A percentile compares a stretch with the other conserved stretches of the same genome.
Conservation (phyloP, 1,140 invertebrate species). For the Drepana arcuata region DNA sequence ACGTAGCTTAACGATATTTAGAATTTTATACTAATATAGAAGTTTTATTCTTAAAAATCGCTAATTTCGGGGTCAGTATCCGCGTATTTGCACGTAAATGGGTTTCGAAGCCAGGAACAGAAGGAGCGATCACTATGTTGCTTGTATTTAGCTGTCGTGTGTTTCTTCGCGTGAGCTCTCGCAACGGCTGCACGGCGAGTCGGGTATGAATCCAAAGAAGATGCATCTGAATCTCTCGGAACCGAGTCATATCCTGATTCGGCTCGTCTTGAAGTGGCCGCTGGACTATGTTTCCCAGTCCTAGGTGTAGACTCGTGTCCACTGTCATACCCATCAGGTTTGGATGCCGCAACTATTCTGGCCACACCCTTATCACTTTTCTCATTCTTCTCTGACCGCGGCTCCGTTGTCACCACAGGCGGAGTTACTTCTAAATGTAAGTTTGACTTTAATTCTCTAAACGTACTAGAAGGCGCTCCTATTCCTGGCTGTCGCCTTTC, state of each 20-base stretch:
- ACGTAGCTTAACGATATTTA: slow-evolving; percentile 67
- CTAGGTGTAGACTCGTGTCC: slow-evolving; percentile 85
- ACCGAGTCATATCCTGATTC: slow-evolving; percentile 93
- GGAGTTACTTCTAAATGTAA: slow-evolving; percentile 71
- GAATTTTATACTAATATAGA: slow-evolving; percentile 24
- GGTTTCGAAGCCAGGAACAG: slow-evolving; percentile 77
- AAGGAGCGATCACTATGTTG: slow-evolving; percentile 75
- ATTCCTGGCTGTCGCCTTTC: slow-evolving; percentile 80
- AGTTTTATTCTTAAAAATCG: slow-evolving; percentile 67
- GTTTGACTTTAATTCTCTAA: slow-evolving; percentile 75
- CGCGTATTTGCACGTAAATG: slow-evolving; percentile 80
- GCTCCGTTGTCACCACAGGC: slow-evolving; percentile 64
- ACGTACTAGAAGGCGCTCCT: slow-evolving; percentile 76
- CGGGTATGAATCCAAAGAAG: slow-evolving; percentile 85
- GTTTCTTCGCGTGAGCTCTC: slow-evolving; percentile 72
- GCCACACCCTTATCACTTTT: slow-evolving; percentile 55
- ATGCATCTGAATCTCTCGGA: slow-evolving; percentile 87
- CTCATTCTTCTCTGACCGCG: slow-evolving; percentile 53
- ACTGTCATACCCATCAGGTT: slow-evolving; percentile 83
- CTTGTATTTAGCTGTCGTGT: slow-evolving; percentile 69
- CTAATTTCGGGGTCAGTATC: slow-evolving; percentile 78
- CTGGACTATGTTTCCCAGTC: slow-evolving; percentile 83
- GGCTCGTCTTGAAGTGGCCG: slow-evolving; percentile 79
- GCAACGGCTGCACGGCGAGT: slow-evolving; percentile 78
- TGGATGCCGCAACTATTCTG: slow-evolving; percentile 58